These are phyloP conservation scores for Sebastes miniatus DNA, from an alignment of 2,797 vertebrate species.

Conservation along the genomic window DNA sequence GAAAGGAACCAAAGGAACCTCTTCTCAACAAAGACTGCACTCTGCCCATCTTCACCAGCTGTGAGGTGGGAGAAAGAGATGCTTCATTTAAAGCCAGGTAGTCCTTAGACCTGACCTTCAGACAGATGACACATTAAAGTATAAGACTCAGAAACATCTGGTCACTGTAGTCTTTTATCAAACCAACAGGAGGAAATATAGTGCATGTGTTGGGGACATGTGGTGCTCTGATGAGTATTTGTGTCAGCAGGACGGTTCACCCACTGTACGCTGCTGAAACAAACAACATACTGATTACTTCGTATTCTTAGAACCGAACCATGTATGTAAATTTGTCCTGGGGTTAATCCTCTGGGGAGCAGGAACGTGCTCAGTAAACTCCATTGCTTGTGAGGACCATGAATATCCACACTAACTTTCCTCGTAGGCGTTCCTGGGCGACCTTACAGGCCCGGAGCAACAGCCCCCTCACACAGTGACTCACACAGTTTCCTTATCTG, in stretches of 20 bases:
- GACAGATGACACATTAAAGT: background rate
- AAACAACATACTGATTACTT: too few relatives aligned
- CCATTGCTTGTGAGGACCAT: background rate
- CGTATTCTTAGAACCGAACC: too few relatives aligned
- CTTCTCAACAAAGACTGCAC: background rate
- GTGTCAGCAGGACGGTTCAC: background rate
- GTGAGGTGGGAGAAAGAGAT: background rate
- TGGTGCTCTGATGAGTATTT: background rate
- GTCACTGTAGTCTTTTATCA: background rate
- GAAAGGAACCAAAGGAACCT: background rate
- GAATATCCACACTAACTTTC: background rate
- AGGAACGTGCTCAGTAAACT: background rate
- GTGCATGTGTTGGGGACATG: background rate
- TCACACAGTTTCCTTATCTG: conserved; percentile 24
- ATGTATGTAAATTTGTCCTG: too few relatives aligned
- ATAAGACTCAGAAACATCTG: background rate
- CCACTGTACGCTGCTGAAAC: too few relatives aligned
- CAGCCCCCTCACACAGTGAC: background rate
- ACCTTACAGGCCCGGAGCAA: background rate
- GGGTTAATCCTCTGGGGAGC: too few relatives aligned
- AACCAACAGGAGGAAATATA: background rate
- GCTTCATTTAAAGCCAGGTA: background rate
- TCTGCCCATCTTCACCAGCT: background rate
- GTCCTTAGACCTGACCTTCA: background rate
- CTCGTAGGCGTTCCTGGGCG: too few relatives aligned